Percentiles rank a stretch among this genome's conserved stretches.
Evolutionary conservation across 2,113 vertebrate genomes (phyloP).

Genomic region (Rattus rattus): DNA sequence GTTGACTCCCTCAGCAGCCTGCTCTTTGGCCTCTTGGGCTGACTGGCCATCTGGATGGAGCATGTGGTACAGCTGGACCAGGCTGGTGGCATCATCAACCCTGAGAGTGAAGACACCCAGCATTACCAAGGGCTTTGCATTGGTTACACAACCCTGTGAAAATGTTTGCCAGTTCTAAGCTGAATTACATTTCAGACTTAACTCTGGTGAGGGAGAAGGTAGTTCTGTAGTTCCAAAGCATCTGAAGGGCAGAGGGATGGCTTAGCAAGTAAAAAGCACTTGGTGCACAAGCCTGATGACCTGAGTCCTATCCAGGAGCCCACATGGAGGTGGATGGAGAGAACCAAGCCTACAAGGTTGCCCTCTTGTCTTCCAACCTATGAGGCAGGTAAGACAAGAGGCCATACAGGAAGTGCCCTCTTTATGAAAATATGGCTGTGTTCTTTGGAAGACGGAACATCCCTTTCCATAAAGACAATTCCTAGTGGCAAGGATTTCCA

Average conservation of each 20-base stretch:
- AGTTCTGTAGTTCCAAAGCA: slow-evolving; percentile 5
- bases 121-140: neutral
- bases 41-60: slow-evolving; percentile 93
- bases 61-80: slow-evolving; percentile 93
- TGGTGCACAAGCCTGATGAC: neutral
- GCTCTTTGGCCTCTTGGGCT: slow-evolving; percentile 87
- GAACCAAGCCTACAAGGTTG: neutral
- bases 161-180: neutral
- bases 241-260: neutral
- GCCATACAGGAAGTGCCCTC: neutral
- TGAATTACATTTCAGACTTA: slow-evolving; percentile 28
- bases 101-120: slow-evolving; percentile 81
- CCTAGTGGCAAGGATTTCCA: neutral
- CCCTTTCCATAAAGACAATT: neutral
- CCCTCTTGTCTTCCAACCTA: neutral
- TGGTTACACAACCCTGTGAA: neutral
- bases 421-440: neutral
- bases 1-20: slow-evolving; percentile 88
- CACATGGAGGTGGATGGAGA: neutral
- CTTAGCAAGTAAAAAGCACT: neutral
- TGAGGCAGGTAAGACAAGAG: neutral
- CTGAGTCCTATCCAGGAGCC: neutral
- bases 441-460: neutral
- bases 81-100: slow-evolving; percentile 89
- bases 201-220: neutral